A percentile compares a stretch with the other conserved stretches of the same genome.
Conservation (phyloP, 2,113 vertebrate species). For the Tragelaphus imberbis region DNA sequence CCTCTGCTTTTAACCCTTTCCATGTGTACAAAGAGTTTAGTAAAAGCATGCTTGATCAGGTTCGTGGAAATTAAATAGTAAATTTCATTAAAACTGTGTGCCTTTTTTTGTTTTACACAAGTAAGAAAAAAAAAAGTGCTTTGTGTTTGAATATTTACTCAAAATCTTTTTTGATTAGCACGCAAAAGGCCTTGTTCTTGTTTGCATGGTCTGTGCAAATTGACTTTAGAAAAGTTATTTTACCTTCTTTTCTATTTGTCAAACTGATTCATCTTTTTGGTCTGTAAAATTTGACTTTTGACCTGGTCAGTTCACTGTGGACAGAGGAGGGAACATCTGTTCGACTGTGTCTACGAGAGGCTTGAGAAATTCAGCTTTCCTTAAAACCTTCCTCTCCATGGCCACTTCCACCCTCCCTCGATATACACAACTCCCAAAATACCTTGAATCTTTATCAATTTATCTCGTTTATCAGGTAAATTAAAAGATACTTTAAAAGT, state of each 20-base stretch:
- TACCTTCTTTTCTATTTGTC: constrained; percentile 37
- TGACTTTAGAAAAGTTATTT: constrained; percentile 45
- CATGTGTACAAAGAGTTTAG: constrained; percentile 82
- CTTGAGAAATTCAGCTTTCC: background rate
- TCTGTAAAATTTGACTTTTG: constrained; percentile 37
- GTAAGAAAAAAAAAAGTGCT: background rate
- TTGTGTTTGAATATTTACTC: constrained; percentile 4
- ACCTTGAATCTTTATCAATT: background rate
- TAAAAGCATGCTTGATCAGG: constrained; percentile 87
- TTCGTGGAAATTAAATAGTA: constrained; percentile 75
- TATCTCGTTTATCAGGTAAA: background rate
- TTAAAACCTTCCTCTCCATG: background rate
- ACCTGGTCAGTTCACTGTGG: background rate
- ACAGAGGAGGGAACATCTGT: constrained; percentile 31
- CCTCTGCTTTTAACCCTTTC: constrained; percentile 86
- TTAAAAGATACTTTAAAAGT: background rate
- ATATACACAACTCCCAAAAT: background rate
- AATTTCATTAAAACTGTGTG: constrained; percentile 11
- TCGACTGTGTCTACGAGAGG: background rate
- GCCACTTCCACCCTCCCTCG: accelerated
- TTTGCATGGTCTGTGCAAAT: background rate
- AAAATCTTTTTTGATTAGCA: background rate
- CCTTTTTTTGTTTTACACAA: background rate
- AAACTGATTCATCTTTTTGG: constrained; percentile 41
- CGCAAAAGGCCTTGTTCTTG: background rate